A percentile compares a stretch with the other conserved stretches of the same genome.
Conservation (phyloP, 2,888 invertebrate genomes). For the Nymphalis polychloros region DNA sequence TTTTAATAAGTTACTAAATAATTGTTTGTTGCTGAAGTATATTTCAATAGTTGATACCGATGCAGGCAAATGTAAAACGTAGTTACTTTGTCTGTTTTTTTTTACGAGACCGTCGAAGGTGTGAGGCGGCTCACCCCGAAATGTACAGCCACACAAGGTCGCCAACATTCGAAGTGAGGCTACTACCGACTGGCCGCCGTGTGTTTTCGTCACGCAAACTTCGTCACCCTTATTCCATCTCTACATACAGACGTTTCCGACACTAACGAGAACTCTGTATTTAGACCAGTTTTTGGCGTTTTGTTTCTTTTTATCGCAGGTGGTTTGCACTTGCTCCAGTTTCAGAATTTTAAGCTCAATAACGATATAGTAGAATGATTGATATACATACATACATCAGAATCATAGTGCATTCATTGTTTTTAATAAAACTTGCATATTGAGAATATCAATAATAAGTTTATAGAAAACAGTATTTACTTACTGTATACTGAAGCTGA, state of each 20-base stretch:
- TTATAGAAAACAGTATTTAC: not conserved
- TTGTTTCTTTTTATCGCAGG: conserved; percentile 33
- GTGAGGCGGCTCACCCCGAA: conserved; percentile 67
- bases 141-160: conserved; percentile 65
- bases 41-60: not conserved
- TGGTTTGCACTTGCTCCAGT: conserved; percentile 29
- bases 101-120: conserved; percentile 42
- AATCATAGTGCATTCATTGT: too few relatives aligned
- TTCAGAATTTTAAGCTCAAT: conserved; percentile 23
- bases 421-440: too few relatives aligned
- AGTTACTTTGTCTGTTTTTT: conserved; percentile 17
- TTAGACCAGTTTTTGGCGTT: conserved; percentile 35
- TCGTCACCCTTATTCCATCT: conserved; percentile 1
- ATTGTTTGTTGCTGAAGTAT: not conserved
- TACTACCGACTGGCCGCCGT: conserved; percentile 2
- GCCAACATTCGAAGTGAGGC: conserved; percentile 65
- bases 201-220: conserved; percentile 1
- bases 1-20: not conserved
- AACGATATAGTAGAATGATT: too few relatives aligned
- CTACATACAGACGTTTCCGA: conserved; percentile 8
- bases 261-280: conserved; percentile 18
- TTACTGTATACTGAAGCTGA: conserved; percentile 55
- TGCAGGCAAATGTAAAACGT: conserved; percentile 19
- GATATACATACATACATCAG: too few relatives aligned
- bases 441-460: not conserved